phyloP scores from a whole-genome alignment of 2,797 vertebrate species.

The Malurus splendens region DNA sequence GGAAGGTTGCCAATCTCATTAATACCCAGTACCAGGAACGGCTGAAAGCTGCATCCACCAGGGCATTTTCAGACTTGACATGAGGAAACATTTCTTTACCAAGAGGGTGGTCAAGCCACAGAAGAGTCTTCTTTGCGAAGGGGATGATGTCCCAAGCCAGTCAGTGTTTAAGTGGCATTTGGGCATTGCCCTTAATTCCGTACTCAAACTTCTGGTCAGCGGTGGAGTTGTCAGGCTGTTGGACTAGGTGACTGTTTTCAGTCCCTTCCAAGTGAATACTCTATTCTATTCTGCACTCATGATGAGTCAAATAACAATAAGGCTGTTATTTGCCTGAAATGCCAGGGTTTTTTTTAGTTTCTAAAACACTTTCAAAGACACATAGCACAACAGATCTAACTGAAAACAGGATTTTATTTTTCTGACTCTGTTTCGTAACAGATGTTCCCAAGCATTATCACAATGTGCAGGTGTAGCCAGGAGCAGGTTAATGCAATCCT shows the following conservation, averaged over 20 bases:
- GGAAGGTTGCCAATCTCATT: neutral
- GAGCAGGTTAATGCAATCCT: neutral
- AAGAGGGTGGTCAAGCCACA: neutral
- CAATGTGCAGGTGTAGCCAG: neutral
- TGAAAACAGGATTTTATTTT: neutral
- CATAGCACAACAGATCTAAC: neutral
- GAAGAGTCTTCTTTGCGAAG: neutral
- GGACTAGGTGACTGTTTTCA: neutral
- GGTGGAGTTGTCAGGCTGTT: neutral
- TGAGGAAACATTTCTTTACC: neutral
- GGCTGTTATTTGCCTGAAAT: neutral
- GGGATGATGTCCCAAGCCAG: neutral
- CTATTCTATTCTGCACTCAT: neutral
- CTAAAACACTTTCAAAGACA: neutral
- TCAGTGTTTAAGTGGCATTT: neutral
- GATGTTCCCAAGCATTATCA: neutral
- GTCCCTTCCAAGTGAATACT: neutral
- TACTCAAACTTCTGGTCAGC: neutral
- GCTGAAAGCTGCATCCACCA: neutral
- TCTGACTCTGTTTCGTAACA: neutral
- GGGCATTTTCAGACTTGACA: neutral
- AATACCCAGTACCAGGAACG: neutral
- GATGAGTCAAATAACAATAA: neutral
- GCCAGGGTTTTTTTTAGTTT: neutral
- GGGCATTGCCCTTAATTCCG: neutral